Evolutionary conservation across 2,797 vertebrate species (phyloP), one percentile per base, ranked within the genome.

Genomic region (Protonibea diacanthus): DNA sequence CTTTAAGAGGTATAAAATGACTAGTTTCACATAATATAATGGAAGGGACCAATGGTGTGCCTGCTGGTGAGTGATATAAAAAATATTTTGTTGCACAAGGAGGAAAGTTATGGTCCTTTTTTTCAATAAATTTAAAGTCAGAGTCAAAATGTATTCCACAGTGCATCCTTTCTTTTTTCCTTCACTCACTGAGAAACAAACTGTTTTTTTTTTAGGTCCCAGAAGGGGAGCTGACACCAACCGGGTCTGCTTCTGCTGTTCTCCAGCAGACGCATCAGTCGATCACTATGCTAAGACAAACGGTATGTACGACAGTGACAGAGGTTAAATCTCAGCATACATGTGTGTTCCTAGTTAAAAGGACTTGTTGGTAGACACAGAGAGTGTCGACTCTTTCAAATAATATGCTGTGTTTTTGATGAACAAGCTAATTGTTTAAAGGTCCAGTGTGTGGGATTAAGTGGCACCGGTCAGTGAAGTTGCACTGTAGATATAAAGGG

Each of bases 151-250:
- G 23, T 2, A 6, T 65, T 40, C 7, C 17, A 10, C 21, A 4
- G 5, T 14, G 14, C 5, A 13, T 33, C 29, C 3, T 17, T 57
- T n/a, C 21, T 21, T 56, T 38, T 62, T 48, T 56, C 21, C n/a
- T 51, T 21, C 21, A 9, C 2, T 17, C n/a, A 33, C 33, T 27
- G 6, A 18, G 12, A 60, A 73, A 62, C 29, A 20, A n/a, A n/a
- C n/a, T n/a, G n/a, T n/a, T n/a, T 73, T 67, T 65, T 65, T 3
- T 80, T 63, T 40, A 93, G 93, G 80, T 57, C 62, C 42, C 65
- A 71, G 69, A 75, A 17, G 59, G 21, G 51, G 42, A 58, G 15
- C 15, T 10, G 29, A 6, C 18, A 11, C 73, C 75, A 9, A 18
- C 48, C 0, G 80, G 64, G 10, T 82, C 70, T 17, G 60, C 60